Percentiles rank a stretch among this genome's conserved stretches.
These are phyloP conservation scores for Phytoseiulus persimilis DNA, from an alignment of 2,888 invertebrate genomes.

Conservation along the genomic window DNA sequence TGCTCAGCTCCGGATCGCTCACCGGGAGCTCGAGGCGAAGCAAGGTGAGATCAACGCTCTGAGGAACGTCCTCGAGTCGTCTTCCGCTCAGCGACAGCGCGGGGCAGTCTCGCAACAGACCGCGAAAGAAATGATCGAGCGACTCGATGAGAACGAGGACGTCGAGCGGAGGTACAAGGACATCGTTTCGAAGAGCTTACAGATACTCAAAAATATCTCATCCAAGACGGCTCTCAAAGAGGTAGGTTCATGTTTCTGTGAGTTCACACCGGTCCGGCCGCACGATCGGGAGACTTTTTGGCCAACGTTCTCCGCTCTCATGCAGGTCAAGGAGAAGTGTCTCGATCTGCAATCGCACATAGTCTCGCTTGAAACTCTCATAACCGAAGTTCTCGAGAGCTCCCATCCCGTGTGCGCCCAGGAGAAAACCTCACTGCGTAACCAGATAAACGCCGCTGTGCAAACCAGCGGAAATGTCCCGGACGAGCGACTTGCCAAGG, in stretches of 20 bases:
- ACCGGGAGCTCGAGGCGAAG: slow-evolving; percentile 14
- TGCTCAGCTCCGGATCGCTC: slow-evolving; percentile 8
- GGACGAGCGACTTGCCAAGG: slow-evolving; percentile 16
- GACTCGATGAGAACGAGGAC: neutral
- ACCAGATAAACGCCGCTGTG: slow-evolving; percentile 13
- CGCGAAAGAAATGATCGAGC: neutral
- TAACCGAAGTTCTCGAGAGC: slow-evolving; percentile 16
- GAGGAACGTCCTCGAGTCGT: neutral
- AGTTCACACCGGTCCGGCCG: neutral
- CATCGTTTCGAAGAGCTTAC: slow-evolving; percentile 16
- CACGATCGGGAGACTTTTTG: neutral
- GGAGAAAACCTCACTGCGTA: neutral
- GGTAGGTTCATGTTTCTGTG: neutral
- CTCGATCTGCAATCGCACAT: slow-evolving; percentile 32
- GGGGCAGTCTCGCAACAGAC: neutral
- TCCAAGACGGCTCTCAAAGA: slow-evolving; percentile 28
- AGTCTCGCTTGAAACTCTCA: slow-evolving; percentile 9
- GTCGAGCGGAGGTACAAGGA: neutral
- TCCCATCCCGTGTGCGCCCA: neutral
- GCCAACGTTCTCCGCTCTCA: neutral
- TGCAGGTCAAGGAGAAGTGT: slow-evolving; percentile 33
- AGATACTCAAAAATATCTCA: slow-evolving; percentile 28
- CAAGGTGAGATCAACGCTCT: slow-evolving; percentile 23
- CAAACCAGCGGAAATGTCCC: neutral
- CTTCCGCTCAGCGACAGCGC: neutral